phyloP scores from a whole-genome alignment of 2,888 invertebrate genomes.

The Zygogramma bicolorata region DNA sequence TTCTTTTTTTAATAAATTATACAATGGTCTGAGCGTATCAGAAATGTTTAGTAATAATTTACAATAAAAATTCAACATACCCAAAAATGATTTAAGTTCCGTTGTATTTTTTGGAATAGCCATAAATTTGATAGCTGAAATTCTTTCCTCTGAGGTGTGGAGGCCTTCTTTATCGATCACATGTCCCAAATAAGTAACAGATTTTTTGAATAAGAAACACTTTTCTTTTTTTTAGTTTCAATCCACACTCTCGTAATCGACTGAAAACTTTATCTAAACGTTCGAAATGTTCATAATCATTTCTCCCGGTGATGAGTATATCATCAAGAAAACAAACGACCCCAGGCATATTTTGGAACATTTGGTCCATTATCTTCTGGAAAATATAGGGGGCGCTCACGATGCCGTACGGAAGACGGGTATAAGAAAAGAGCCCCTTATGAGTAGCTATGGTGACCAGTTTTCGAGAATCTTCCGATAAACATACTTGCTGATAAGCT shows the following conservation, averaged over 20 bases:
- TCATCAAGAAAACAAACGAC: neutral
- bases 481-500: too few species aligned
- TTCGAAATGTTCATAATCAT: neutral
- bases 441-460: neutral
- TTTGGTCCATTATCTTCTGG: neutral
- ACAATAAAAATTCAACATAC: constrained; percentile 25
- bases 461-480: too few species aligned
- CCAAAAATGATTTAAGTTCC: constrained; percentile 15
- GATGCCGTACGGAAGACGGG: neutral
- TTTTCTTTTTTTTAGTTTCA: constrained; percentile 46
- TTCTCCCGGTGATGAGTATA: neutral
- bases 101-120: constrained; percentile 15
- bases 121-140: constrained; percentile 37
- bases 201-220: constrained; percentile 45
- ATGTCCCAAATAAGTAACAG: constrained; percentile 9
- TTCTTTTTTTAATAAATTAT: too few species aligned
- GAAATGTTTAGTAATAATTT: constrained; percentile 25
- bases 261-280: neutral
- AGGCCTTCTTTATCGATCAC: constrained; percentile 14
- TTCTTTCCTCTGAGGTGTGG: constrained; percentile 37
- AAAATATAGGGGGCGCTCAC: neutral
- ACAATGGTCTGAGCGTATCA: too few species aligned
- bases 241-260: constrained; percentile 33
- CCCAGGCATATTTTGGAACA: neutral
- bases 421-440: neutral